Conservation (phyloP, 2,888 invertebrate genomes). For the Clitarchus hookeri region DNA sequence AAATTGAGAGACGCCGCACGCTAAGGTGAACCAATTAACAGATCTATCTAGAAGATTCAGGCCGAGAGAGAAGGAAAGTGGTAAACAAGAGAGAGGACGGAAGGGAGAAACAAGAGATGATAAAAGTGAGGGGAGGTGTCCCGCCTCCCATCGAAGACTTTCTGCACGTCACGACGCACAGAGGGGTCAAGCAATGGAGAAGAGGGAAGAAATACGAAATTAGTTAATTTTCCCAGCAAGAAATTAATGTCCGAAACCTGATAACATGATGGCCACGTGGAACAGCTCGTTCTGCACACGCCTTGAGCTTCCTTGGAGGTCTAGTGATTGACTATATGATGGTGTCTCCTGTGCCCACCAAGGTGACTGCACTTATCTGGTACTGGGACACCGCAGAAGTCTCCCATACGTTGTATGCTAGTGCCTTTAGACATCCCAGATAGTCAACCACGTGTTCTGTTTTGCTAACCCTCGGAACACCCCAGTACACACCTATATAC, state of each 20-base stretch:
- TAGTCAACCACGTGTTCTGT: too few relatives aligned
- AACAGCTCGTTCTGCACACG: too few relatives aligned
- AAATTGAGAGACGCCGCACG: slow-evolving; percentile 24
- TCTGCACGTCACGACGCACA: not conserved
- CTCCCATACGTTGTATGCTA: too few relatives aligned
- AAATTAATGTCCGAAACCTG: not conserved
- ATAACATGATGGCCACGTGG: not conserved
- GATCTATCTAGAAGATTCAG: slow-evolving; percentile 30
- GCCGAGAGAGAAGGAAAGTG: not conserved
- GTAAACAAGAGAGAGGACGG: not conserved
- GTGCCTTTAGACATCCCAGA: too few relatives aligned
- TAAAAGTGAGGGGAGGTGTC: not conserved
- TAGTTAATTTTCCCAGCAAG: not conserved
- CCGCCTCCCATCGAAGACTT: not conserved
- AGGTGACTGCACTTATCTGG: too few relatives aligned
- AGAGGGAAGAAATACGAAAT: slow-evolving; percentile 7
- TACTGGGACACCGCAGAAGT: too few relatives aligned
- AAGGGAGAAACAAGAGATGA: not conserved
- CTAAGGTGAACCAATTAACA: slow-evolving; percentile 33
- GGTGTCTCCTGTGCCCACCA: too few relatives aligned
- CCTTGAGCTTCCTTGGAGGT: too few relatives aligned
- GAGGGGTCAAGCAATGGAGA: not conserved
- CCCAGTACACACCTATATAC: too few relatives aligned
- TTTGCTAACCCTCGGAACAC: too few relatives aligned
- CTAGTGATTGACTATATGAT: too few relatives aligned